Evolutionary conservation across 2,888 invertebrate species (phyloP).

Genomic region (Morpho deidamia): DNA sequence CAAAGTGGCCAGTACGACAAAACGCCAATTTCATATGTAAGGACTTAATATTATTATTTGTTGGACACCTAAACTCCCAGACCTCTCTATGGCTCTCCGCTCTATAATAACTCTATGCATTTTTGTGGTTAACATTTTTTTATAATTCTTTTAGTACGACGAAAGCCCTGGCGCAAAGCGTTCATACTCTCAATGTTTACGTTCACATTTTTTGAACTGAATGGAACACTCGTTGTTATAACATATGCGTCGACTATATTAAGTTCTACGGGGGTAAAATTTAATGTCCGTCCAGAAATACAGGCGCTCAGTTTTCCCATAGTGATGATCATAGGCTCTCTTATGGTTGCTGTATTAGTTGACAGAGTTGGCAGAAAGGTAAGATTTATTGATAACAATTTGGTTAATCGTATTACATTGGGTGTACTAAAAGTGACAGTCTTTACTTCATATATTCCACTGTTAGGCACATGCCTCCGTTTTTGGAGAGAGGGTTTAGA

Average conservation of each 20-base stretch:
- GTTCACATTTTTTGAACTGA: slow-evolving; percentile 31
- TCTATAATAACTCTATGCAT: too few species aligned
- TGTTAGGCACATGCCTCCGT: too few species aligned
- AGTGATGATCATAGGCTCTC: slow-evolving; percentile 37
- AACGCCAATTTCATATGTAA: too few species aligned
- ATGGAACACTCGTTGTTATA: slow-evolving; percentile 37
- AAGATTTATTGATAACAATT: neutral
- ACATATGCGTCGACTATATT: slow-evolving; percentile 40
- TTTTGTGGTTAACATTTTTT: too few species aligned
- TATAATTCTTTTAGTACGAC: slow-evolving; percentile 32
- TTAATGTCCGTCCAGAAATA: slow-evolving; percentile 33
- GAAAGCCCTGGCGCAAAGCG: slow-evolving; percentile 39
- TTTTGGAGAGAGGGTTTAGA: too few species aligned
- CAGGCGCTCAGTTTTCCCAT: slow-evolving; percentile 39
- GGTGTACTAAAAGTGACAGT: too few species aligned
- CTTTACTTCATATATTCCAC: too few species aligned
- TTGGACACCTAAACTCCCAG: too few species aligned
- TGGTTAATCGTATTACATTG: too few species aligned
- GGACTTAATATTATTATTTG: too few species aligned
- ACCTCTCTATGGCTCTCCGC: too few species aligned
- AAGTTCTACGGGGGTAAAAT: slow-evolving; percentile 29
- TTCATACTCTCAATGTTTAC: slow-evolving; percentile 31
- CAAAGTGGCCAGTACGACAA: too few species aligned
- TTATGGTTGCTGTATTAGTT: slow-evolving; percentile 32
- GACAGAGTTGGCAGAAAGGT: slow-evolving; percentile 24